Base-by-base conservation (phyloP, 2,113 vertebrate species). In the Onychostruthus taczanowskii region DNA sequence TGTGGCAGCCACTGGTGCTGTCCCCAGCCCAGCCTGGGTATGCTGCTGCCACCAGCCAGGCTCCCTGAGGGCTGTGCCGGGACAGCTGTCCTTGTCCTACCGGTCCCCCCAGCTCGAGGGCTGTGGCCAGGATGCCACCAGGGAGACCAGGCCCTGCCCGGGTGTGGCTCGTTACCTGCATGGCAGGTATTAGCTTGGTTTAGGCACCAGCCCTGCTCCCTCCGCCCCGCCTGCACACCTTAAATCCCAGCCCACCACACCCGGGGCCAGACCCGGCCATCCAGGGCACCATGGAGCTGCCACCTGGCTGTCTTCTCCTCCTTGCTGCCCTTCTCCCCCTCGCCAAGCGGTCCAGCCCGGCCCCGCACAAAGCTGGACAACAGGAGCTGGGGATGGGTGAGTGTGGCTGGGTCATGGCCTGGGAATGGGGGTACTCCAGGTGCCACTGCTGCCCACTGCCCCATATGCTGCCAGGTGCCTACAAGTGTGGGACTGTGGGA, bases 251-350 rank as follows among this genome's bases (percentile, higher is more conserved):
- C 91, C 79, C 22, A 12, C 79, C 47, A 37, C 80, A 3, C 89
- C 68, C 43, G 0, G 6, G 46, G 37, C 80, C 58, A 93, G 89
- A 92, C 39, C 64, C 0, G 3, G 50, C 80, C 41, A 30, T 75
- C 39, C 63, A 69, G 59, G 64, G 43, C 89, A 89, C 86, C 89
- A 97, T 97, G 96, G 89, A 86, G 72, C 92, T 96, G 68, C 76
- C 16, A 3, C 47, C 68, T 1, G 35, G 73, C 49, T 0, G 5
- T 46, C 39, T 64, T n/a, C 63, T 95, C 66, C 58, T 94, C 30
- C 56, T 94, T 2, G 10, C 75, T n/a, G 86, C 83, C 7, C 53
- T 89, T 49, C 69, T 95, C 3, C 81, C 84, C n/a, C 28, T 79
- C 5, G 2, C 74, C 4, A 10, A 49, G 1, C 0, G 31, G 5